Percentiles rank a stretch among this genome's conserved stretches.
Evolutionary conservation across 2,888 invertebrate genomes (phyloP).

Genomic region (Shargacucullia verbasci): DNA sequence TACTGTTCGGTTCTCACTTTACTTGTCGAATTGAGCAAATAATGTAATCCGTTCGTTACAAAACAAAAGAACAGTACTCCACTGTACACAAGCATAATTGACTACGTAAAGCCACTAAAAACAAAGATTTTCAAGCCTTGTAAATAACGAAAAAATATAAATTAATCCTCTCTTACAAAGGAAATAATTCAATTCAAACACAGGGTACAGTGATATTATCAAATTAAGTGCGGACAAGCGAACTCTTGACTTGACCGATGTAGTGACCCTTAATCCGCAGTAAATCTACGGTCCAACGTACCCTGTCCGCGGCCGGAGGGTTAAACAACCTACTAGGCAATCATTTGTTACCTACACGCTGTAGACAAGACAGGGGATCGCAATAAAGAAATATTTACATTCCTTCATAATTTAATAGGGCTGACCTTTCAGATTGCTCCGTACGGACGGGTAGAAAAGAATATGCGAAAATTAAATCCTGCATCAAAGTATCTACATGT

Average conservation of each 20-base stretch:
- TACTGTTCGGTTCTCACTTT: too few relatives aligned
- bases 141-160: not conserved
- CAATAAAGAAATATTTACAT: slow-evolving; percentile 62
- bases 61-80: too few relatives aligned
- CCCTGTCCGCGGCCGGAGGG: slow-evolving; percentile 72
- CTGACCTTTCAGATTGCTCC: slow-evolving; percentile 41
- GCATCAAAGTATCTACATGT: slow-evolving; percentile 8
- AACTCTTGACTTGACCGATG: slow-evolving; percentile 85
- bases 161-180: slow-evolving; percentile 16
- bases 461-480: slow-evolving; percentile 35
- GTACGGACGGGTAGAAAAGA: slow-evolving; percentile 20
- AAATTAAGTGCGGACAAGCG: slow-evolving; percentile 79
- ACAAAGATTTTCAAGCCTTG: not conserved
- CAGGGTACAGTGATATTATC: slow-evolving; percentile 73
- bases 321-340: slow-evolving; percentile 84
- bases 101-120: too few relatives aligned
- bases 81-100: too few relatives aligned
- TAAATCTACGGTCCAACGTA: slow-evolving; percentile 82
- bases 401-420: slow-evolving; percentile 58
- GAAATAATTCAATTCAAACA: slow-evolving; percentile 71
- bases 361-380: slow-evolving; percentile 73
- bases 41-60: too few relatives aligned
- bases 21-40: too few relatives aligned
- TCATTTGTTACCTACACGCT: slow-evolving; percentile 84
- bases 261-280: slow-evolving; percentile 87